Percentiles rank a stretch among this genome's conserved stretches.
These are phyloP conservation scores for Eulemur mongoz DNA, from an alignment of 2,797 vertebrate species.

Conservation along the genomic window DNA sequence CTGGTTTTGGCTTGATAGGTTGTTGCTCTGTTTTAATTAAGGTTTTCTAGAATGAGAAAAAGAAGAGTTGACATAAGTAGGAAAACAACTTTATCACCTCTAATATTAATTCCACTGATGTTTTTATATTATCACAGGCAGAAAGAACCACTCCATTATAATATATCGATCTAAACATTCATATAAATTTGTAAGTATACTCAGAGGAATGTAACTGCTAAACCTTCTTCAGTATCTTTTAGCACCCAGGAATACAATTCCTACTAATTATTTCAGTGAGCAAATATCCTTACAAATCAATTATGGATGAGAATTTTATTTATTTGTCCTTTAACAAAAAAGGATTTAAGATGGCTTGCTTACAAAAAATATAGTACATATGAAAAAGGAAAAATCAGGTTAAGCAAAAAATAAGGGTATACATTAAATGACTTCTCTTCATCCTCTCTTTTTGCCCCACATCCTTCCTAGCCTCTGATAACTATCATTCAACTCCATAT, in stretches of 20 bases:
- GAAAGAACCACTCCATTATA: neutral
- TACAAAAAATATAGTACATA: neutral
- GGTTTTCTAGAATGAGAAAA: conserved; percentile 52
- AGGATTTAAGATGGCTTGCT: neutral
- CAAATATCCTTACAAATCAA: neutral
- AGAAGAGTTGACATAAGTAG: neutral
- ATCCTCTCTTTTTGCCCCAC: too few species aligned
- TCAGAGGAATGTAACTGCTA: neutral
- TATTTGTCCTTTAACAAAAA: neutral
- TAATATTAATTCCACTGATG: conserved; percentile 1
- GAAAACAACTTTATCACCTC: neutral
- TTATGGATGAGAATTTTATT: neutral
- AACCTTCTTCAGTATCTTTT: neutral
- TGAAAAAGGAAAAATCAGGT: neutral
- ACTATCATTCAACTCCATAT: too few species aligned
- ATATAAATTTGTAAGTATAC: neutral
- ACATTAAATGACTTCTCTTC: neutral
- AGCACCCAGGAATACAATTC: neutral
- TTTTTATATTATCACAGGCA: conserved; percentile 33
- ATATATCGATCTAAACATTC: neutral
- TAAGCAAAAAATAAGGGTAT: neutral
- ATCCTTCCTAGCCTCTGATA: too few species aligned
- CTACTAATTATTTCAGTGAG: neutral
- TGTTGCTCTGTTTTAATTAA: neutral
- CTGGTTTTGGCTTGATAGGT: neutral